These are phyloP conservation scores for Tenthredo mesomela DNA, from an alignment of 2,888 invertebrate species.

Conservation along the genomic window DNA sequence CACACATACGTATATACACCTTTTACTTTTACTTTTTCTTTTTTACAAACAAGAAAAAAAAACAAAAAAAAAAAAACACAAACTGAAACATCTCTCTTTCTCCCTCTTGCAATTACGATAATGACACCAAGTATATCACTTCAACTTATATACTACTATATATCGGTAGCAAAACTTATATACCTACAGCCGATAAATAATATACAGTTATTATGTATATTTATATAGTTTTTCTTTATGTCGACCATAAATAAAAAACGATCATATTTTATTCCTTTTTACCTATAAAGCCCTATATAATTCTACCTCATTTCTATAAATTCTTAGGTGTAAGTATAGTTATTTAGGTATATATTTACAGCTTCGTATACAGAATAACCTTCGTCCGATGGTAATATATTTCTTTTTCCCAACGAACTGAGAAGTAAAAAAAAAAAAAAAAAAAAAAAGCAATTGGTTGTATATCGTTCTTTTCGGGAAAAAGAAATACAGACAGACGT, in stretches of 20 bases:
- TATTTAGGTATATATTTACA: not conserved
- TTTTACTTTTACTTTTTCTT: not conserved
- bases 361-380: not conserved
- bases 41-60: not conserved
- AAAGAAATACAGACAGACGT: not conserved
- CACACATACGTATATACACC: not conserved
- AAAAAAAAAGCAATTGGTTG: not conserved
- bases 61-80: too few relatives aligned
- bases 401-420: not conserved
- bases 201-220: not conserved
- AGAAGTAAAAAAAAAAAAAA: not conserved
- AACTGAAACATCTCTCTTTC: not conserved
- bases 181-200: not conserved
- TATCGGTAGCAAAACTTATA: not conserved
- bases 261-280: not conserved
- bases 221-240: not conserved
- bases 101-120: slow-evolving; percentile 35
- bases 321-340: not conserved
- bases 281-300: not conserved
- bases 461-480: not conserved
- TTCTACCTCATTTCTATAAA: not conserved
- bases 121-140: slow-evolving; percentile 9
- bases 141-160: not conserved
- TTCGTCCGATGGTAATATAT: not conserved
- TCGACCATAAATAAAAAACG: not conserved